Percentiles rank a stretch among this genome's conserved stretches.
phyloP scores from a whole-genome alignment of 2,113 vertebrate species.

The Gymnobelideus leadbeateri region DNA sequence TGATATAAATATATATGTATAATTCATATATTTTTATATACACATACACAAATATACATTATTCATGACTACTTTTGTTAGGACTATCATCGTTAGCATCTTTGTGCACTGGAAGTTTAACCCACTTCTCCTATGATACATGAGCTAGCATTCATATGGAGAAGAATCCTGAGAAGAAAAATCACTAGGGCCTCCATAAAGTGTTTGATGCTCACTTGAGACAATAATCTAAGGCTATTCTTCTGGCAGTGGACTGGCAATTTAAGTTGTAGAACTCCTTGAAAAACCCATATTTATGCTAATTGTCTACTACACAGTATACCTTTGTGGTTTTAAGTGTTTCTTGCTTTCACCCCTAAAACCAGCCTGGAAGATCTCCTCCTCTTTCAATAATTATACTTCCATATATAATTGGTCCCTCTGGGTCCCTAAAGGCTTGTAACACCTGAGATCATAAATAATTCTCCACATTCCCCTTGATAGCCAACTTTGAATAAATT shows the following conservation, averaged over 20 bases:
- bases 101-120: not conserved
- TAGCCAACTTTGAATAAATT: not conserved
- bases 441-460: not conserved
- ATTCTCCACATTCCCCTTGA: not conserved
- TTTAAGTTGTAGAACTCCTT: not conserved
- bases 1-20: not conserved
- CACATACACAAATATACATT: not conserved
- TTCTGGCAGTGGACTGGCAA: not conserved
- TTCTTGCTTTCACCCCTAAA: not conserved
- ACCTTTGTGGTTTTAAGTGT: not conserved
- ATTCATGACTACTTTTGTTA: not conserved
- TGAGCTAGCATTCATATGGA: not conserved
- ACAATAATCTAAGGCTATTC: too few relatives aligned
- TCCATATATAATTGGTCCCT: not conserved
- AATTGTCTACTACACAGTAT: not conserved
- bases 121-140: not conserved
- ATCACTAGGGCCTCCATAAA: not conserved
- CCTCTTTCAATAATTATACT: not conserved
- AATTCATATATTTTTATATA: not conserved
- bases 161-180: not conserved
- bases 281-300: not conserved
- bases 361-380: not conserved
- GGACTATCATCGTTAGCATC: not conserved
- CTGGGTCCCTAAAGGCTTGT: not conserved
- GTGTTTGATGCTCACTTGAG: not conserved